Base-by-base conservation (phyloP, 1,140 invertebrate species). In the Branchinecta lynchi region DNA sequence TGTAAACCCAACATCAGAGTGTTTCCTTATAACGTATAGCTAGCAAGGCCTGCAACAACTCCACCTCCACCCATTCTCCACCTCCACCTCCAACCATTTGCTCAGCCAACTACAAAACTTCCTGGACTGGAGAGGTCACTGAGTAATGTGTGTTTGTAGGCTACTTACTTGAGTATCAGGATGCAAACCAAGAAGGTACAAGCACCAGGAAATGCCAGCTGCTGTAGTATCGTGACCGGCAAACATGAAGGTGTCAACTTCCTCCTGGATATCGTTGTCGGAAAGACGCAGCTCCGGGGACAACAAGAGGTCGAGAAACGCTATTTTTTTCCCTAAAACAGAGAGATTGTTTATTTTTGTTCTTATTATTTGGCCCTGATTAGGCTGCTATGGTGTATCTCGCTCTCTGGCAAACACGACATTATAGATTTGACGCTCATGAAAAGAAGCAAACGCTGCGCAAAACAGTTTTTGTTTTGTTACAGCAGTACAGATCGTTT, bases 271-370 rank as follows among this genome's bases (percentile, higher is more conserved):
- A 70, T 84, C 83, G n/a, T 76, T 74, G 68, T 81, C 75, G 9
- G 78, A 79, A 65, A 84, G 76, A 12, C 17, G 12, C 51, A 60
- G 17, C 12, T 72, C 71, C 17, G 72, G 73, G 72, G 80, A 77
- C 7, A 85, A 74, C 21, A 86, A 72, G 68, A 85, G 76, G 76
- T 85, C 84, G 44, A 85, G 75, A 74, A 85, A 85, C 21, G 84
- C 84, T 43, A 81, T 72, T 68, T 78, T 72, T 60, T 79, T 76
- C 51, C 75, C 76, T 67, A 44, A 60, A 60, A 3, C 32, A 32
- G 2, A 32, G 32, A 32, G 32, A 32, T 21, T 21, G 43, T 32
- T 20, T 51, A 65, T 32, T 32, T n/a, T 32, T 5, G 32, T 32
- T 32, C 32, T 32, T 1, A 32, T 32, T 32, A 32, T 32, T 32